Conservation (phyloP, 2,113 vertebrate species). For the Ivindomyrus marchei region DNA sequence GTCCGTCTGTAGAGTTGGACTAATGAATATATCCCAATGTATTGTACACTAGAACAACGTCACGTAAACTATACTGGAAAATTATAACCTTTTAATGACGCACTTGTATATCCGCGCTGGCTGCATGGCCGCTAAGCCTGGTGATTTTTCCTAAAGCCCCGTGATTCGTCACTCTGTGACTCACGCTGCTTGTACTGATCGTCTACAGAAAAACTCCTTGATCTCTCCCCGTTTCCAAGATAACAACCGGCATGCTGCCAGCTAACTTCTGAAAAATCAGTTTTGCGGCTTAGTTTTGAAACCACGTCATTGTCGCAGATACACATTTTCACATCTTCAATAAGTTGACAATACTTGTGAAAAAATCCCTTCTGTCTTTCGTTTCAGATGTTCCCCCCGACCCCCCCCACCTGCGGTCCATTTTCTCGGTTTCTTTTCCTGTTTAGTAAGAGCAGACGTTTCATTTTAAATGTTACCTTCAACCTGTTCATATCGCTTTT, state of each 20-base stretch:
- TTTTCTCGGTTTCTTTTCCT: constrained; percentile 15
- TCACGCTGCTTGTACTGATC: neutral
- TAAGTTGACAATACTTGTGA: neutral
- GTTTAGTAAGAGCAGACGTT: constrained; percentile 5
- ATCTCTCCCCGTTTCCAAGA: neutral
- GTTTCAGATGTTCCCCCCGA: neutral
- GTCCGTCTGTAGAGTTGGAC: neutral
- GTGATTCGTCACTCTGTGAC: neutral
- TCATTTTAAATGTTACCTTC: constrained; percentile 1
- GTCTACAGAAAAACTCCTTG: neutral
- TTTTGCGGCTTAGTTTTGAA: neutral
- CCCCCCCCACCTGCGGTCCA: neutral
- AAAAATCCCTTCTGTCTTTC: constrained; percentile 13
- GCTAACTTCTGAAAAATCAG: neutral
- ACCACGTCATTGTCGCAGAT: neutral
- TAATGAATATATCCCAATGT: neutral
- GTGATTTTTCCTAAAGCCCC: neutral
- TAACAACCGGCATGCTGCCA: neutral
- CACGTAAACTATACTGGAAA: neutral
- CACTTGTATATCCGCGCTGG: neutral
- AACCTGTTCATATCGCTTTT: neutral
- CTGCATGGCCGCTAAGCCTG: neutral
- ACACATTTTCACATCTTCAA: constrained; percentile 11
- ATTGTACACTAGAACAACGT: neutral
- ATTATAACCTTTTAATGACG: neutral